Base-by-base conservation (phyloP, 2,113 vertebrate species). In the Oreotrochilus melanogaster region DNA sequence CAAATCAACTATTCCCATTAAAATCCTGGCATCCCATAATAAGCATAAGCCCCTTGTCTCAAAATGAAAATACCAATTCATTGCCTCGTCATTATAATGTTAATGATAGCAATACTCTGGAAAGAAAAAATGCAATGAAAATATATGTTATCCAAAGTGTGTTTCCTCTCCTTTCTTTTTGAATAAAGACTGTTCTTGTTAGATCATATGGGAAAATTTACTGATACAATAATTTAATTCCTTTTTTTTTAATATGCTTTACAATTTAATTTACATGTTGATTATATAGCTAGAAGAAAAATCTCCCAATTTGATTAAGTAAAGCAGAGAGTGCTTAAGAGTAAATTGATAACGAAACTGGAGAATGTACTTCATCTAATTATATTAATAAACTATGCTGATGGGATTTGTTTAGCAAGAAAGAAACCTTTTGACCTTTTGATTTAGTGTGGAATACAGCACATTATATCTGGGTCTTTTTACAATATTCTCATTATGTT, bases 241-340 rank as follows among this genome's bases (percentile, higher is more conserved):
- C 43, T 64, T 53, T 78, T 90, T 39, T 83, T 75, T 33, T 25
- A 81, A 86, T 61, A 78, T 76, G 27, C 69, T 95, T 73, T 84
- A 65, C 35, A 91, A 90, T 96, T 98, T 96, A 96, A 97, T 98
- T 96, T 97, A 88, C 21, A 42, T 96, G 81, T 95, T 94, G 94
- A 91, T 94, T 96, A 81, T 82, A 80, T 69, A 95, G 31, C 54
- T 94, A 43, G 39, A 57, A 95, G 91, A 82, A 87, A 96, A 93
- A 86, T 67, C 28, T 92, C 39, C 50, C 39, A 65, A 78, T 94
- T 97, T 97, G 80, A 97, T 96, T 96, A 93, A 92, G 42, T 94
- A 96, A 97, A 86, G 71, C 11, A 87, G 92, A 97, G 97, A 95
- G 42, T 76, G 54, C 37, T 37, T 92, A 79, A 76, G 73, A 95